Evolutionary conservation across 2,113 vertebrate genomes (phyloP).

Genomic region (Odontophorus gujanensis): DNA sequence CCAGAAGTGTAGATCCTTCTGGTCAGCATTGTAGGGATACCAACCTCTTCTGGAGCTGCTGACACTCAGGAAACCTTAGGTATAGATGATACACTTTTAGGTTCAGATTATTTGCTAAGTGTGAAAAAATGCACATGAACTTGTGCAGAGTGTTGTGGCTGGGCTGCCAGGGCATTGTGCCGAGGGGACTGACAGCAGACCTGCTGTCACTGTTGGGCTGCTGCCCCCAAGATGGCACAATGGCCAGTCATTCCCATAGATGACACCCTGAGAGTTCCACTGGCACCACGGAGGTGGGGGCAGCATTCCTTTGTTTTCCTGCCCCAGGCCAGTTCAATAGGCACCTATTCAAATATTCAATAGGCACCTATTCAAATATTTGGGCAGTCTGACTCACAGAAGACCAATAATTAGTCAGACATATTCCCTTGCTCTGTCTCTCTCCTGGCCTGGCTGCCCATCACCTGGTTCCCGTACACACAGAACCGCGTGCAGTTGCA

Average conservation of each 20-base stretch:
- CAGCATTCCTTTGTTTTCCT: not conserved
- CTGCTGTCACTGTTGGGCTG: not conserved
- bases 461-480: not conserved
- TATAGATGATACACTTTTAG: not conserved
- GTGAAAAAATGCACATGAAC: not conserved
- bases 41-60: not conserved
- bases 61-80: not conserved
- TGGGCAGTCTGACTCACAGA: not conserved
- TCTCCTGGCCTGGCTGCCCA: not conserved
- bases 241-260: not conserved
- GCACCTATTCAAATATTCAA: not conserved
- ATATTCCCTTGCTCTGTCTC: rapidly evolving
- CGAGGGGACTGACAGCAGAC: not conserved
- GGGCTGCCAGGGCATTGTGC: not conserved
- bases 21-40: too few species aligned
- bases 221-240: rapidly evolving
- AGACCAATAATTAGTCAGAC: not conserved
- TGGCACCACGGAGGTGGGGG: not conserved
- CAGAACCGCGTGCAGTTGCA: not conserved
- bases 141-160: not conserved
- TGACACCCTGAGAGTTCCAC: rapidly evolving
- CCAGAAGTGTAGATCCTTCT: not conserved
- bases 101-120: not conserved
- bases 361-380: not conserved
- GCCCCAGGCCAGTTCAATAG: not conserved